Evolutionary conservation across 2,797 vertebrate species (phyloP), one percentile per base, ranked within the genome.

Genomic region (Mus spretus): DNA sequence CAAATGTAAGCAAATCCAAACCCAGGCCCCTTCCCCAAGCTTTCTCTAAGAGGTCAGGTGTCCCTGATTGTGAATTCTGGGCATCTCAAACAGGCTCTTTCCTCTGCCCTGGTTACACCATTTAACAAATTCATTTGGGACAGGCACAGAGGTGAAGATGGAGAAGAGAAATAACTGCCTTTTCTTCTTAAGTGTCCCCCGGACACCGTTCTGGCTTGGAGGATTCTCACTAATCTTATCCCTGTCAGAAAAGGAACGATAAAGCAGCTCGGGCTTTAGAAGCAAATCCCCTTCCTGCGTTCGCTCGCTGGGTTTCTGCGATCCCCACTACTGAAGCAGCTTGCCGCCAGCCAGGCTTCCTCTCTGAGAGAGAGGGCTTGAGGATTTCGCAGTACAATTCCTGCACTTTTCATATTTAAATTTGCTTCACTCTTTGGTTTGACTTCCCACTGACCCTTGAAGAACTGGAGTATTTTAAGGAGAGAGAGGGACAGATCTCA

Each of bases 391-490:
- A 80, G 91, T 97, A 79, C 63, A 97, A 97, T 96, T 97, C 91
- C 97, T 94, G 81, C 93, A 88, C 90, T 97, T 0, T 63, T 96
- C 96, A 91, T 96, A 94, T 97, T 98, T 97, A 98, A 98, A 98
- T 98, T 96, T 91, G 81, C 95, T 96, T 97, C 97, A 96, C 98
- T 98, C 97, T 97, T 95, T 28, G 96, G 98, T 98, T 98, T 98
- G 97, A 93, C 98, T 98, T 98, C 70, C 96, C 97, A 89, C 70
- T 98, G 98, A 99, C 98, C 98, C 98, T 98, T 98, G 94, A 98
- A 98, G 98, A 98, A 98, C 92, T 98, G 98, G 97, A 31, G 0
- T 94, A 97, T 97, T 97, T 96, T 77, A 95, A 93, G 97, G 91
- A 96, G 97, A 75, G 96, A 75, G 96, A 79, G 79, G 92, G 95